These are phyloP conservation scores for Drosophila serrata DNA, from an alignment of 1,140 invertebrate genomes.

Conservation along the genomic window DNA sequence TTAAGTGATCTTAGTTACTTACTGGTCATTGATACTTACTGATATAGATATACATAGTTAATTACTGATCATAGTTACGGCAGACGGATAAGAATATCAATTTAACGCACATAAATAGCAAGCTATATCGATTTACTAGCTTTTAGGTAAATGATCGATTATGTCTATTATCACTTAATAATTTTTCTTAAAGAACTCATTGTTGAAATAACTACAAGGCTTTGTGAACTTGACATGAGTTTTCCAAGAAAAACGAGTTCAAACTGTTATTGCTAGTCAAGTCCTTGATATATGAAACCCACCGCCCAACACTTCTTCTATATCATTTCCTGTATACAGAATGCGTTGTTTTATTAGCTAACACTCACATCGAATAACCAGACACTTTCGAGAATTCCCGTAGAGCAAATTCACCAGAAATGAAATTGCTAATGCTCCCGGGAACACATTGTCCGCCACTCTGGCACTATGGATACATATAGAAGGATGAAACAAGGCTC, in stretches of 20 bases:
- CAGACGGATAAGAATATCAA: no score
- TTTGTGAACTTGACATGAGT: neutral
- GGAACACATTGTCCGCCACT: neutral
- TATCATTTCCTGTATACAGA: neutral
- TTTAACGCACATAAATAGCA: no score
- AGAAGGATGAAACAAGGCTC: neutral
- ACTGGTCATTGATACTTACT: no score
- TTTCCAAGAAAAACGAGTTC: neutral
- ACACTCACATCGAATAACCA: neutral
- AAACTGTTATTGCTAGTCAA: neutral
- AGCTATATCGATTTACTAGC: no score
- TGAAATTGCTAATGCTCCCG: neutral
- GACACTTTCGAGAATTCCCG: neutral
- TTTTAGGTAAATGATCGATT: no score
- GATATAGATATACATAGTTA: no score
- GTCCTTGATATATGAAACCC: neutral
- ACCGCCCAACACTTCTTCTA: neutral
- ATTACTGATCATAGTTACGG: no score
- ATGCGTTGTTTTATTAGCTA: neutral
- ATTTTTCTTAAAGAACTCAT: neutral
- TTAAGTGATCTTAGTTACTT: no score
- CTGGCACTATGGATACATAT: neutral
- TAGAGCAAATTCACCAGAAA: neutral
- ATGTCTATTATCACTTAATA: no score
- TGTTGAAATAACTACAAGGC: neutral